These are phyloP conservation scores for Diarsia mendica DNA, from an alignment of 2,888 invertebrate genomes.

Conservation along the genomic window DNA sequence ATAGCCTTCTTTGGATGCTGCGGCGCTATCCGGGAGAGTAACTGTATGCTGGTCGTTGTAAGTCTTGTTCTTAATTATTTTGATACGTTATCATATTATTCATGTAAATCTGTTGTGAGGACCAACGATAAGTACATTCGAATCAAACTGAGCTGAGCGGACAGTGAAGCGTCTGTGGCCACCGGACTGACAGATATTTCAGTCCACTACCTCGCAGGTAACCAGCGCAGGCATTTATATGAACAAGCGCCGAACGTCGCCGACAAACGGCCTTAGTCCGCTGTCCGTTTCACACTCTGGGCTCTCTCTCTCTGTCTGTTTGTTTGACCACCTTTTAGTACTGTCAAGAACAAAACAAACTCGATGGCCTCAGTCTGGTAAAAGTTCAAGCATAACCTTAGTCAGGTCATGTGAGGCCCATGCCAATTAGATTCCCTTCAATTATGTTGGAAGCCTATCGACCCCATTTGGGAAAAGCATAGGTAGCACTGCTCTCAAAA, in stretches of 20 bases:
- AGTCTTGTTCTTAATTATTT: constrained; percentile 75
- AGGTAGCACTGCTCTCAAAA: too few relatives aligned
- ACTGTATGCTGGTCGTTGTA: constrained; percentile 95
- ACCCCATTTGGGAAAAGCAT: not conserved
- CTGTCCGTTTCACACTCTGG: not conserved
- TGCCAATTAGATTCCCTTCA: not conserved
- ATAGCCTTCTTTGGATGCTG: constrained; percentile 97
- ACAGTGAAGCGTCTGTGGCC: not conserved
- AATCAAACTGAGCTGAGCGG: not conserved
- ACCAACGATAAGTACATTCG: too few relatives aligned
- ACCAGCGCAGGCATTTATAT: too few relatives aligned
- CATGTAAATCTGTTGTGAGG: too few relatives aligned
- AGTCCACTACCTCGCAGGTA: not conserved
- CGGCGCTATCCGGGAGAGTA: constrained; percentile 96
- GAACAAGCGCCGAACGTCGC: too few relatives aligned
- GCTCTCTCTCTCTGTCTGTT: not conserved
- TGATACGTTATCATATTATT: not conserved
- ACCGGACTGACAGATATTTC: not conserved
- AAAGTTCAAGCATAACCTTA: not conserved
- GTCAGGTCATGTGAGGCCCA: not conserved
- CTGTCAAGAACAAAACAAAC: not conserved
- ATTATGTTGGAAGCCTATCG: not conserved
- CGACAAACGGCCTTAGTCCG: not conserved
- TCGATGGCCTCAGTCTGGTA: not conserved
- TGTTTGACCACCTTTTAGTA: not conserved